Evolutionary conservation across 2,888 invertebrate species (phyloP), one percentile per base, ranked within the genome.

Genomic region (Caenorhabditis afra): DNA sequence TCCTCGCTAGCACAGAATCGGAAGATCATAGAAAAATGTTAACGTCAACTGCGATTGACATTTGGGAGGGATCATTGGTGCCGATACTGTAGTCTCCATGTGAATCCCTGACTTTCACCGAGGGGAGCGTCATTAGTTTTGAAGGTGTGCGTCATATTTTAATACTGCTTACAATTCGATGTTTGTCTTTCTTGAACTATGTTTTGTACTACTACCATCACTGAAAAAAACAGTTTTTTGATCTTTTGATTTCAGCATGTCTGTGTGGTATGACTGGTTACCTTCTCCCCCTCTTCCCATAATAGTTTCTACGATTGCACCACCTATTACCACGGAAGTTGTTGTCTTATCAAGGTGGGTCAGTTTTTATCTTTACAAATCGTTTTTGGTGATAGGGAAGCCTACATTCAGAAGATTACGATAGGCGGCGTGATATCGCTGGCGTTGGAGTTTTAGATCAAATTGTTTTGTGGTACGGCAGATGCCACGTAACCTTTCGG

Each of bases 221-320:
- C 29, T 29, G 29, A 7, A 29, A 29, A 29, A 29, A 29, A 29
- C 29, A 29, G 7, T 29, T 29, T 7, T 29, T 29, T 29, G 29
- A 29, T 29, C 55, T 55, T 55, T 55, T 55, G 55, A 55, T 55
- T 55, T 55, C 29, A 29, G 29, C 29, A 29, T 45, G 45, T 45
- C n/a, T 45, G 45, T 45, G 45, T 10, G 45, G 14, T n/a, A 16
- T 45, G 14, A 20, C 47, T 47, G 47, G 20, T 20, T 47, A 29
- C n/a, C 16, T 45, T 45, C 45, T 45, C 45, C 4, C 45, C 45
- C 45, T 45, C 10, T 10, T 16, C 10, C 45, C 47, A 16, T 18
- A 8, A 47, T n/a, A 18, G 8, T 47, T 47, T 7, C 29, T 29
- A 29, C 29, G 29, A 29, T 5, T 29, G 4, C 7, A 5, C 29